Base-by-base conservation (phyloP, 1,140 invertebrate species). In the Planococcus citri region DNA sequence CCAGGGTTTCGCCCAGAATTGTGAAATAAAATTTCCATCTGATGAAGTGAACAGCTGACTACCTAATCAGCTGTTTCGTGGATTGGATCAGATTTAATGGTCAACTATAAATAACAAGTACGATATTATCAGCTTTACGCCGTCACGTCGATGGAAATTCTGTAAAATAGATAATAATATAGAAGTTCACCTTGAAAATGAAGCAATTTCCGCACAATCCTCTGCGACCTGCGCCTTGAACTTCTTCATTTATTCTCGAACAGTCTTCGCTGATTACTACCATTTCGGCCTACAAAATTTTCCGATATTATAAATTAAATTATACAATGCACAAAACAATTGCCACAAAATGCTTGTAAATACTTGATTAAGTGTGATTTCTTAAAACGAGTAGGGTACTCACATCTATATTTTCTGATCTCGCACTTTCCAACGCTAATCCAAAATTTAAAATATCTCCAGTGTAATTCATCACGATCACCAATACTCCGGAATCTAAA, bases 361-460 rank as follows among this genome's bases (percentile, higher is more conserved):
- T n/a, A n/a, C n/a, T n/a, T n/a, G n/a, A 27, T 27, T 64, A 0
- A 21, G 29, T 17, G 10, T 33, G 12, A 33, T 51, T 9, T 51
- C 33, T 72, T 58, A 68, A 69, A 24, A 22, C 57, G 29, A 51
- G 10, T 69, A 29, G 69, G n/a, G 70, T 71, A 25, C 74, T 79
- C 73, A 86, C 87, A 78, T 85, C 84, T 57, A 87, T 80, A 0
- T 85, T 86, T 72, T 82, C 77, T 51, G 80, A 80, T 75, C 80
- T 86, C 1, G 86, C 87, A 75, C 85, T 83, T 76, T 93, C 89
- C 51, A 87, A 81, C 1, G 90, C 89, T 76, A 90, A 82, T 20
- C 91, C 91, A 79, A 94, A 94, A 77, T 93, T 94, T 2, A 95
- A 78, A 73, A 90, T 79, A 75, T 94, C 92, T 0, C 91, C 91